phyloP scores from a whole-genome alignment of 2,888 invertebrate species.

The Eudemis profundana region DNA sequence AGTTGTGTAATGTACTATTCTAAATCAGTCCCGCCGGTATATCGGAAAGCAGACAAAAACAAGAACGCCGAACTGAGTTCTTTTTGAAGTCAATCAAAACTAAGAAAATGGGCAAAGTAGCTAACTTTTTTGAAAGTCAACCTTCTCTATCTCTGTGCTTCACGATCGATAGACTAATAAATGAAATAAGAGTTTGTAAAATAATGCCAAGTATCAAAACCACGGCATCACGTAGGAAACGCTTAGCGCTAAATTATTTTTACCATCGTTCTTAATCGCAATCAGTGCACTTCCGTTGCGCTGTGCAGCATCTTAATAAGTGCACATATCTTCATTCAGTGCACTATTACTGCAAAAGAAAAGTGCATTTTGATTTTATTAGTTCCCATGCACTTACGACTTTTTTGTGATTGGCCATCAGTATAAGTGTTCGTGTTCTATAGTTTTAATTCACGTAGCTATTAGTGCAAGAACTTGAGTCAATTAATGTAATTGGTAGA shows the following conservation, averaged over 20 bases:
- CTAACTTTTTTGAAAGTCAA: no score
- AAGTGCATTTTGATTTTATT: no score
- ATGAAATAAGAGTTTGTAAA: background rate
- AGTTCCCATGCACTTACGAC: background rate
- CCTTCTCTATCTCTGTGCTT: no score
- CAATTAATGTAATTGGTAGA: conserved; percentile 23
- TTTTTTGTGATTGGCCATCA: background rate
- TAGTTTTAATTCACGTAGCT: conserved; percentile 21
- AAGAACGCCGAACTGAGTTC: no score
- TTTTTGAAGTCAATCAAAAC: no score
- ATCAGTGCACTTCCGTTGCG: conserved; percentile 53
- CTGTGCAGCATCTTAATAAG: conserved; percentile 35
- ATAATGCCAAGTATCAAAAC: conserved; percentile 40
- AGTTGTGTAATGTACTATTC: no score
- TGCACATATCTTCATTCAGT: conserved; percentile 7
- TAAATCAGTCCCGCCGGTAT: no score
- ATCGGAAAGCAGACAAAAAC: no score
- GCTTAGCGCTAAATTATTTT: conserved; percentile 62
- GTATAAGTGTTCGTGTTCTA: conserved; percentile 1
- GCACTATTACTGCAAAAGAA: background rate
- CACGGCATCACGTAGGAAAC: conserved; percentile 46
- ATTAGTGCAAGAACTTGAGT: conserved; percentile 11
- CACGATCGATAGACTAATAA: no score
- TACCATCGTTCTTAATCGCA: conserved; percentile 54
- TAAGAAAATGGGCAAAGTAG: no score